These are phyloP conservation scores for Lasiurus borealis DNA, from an alignment of 2,113 vertebrate genomes.

Conservation along the genomic window DNA sequence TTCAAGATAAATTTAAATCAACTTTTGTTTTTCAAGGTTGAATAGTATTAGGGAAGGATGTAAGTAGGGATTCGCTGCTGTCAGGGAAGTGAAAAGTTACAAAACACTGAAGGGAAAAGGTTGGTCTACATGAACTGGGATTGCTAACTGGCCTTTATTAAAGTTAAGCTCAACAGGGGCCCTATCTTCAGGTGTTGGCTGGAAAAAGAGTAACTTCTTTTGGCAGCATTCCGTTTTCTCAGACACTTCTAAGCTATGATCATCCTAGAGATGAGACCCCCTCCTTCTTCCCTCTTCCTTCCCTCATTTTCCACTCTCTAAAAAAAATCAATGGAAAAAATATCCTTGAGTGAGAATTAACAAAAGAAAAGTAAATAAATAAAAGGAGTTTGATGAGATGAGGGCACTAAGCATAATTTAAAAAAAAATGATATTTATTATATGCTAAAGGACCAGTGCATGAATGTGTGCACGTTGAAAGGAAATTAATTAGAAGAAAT, in stretches of 20 bases:
- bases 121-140: not conserved
- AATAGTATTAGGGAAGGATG: not conserved
- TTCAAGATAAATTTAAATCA: not conserved
- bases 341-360: too few species aligned
- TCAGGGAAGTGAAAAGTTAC: not conserved
- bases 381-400: conserved; percentile 42
- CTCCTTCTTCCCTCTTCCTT: too few species aligned
- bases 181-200: not conserved
- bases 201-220: not conserved
- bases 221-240: not conserved
- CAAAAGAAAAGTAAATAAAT: not conserved
- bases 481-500: too few species aligned
- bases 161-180: not conserved
- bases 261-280: not conserved
- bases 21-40: not conserved
- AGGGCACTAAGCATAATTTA: not conserved
- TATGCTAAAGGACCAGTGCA: not conserved
- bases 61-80: not conserved
- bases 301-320: too few species aligned
- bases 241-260: not conserved
- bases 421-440: not conserved
- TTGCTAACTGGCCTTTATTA: not conserved
- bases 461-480: too few species aligned
- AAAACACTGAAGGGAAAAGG: accelerated
- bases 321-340: too few species aligned